These are phyloP conservation scores for Nautilus pompilius DNA, from an alignment of 1,140 invertebrate genomes.

Conservation along the genomic window DNA sequence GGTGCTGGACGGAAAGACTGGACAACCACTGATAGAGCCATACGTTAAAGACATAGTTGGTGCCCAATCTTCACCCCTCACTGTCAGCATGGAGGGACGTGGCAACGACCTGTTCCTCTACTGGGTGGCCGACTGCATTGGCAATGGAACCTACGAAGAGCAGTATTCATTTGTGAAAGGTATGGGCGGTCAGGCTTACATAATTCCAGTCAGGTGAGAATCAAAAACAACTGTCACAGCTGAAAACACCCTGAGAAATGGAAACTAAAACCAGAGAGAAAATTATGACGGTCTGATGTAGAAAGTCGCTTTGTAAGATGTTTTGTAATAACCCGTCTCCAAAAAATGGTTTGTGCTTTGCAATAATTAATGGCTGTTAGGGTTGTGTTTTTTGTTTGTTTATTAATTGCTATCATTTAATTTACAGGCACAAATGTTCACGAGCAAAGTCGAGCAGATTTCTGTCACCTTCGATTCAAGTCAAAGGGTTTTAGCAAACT, in stretches of 20 bases:
- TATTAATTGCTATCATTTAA: not conserved
- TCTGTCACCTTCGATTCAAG: conserved; percentile 73
- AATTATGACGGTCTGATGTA: too few species aligned
- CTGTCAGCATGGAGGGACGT: conserved; percentile 62
- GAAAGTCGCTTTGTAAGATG: too few species aligned
- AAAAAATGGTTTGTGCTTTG: too few species aligned
- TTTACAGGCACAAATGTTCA: conserved; percentile 62
- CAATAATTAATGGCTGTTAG: too few species aligned
- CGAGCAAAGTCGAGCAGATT: conserved; percentile 66
- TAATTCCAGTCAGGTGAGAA: too few species aligned
- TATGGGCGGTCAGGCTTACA: too few species aligned
- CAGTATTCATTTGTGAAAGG: conserved; percentile 55
- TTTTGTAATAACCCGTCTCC: too few species aligned
- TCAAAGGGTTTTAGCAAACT: conserved; percentile 65
- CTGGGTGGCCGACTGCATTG: conserved; percentile 69
- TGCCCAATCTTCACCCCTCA: conserved; percentile 67
- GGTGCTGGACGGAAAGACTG: conserved; percentile 68
- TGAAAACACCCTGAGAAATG: too few species aligned
- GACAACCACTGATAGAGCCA: conserved; percentile 62
- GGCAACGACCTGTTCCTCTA: conserved; percentile 75
- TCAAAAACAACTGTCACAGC: too few species aligned
- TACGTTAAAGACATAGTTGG: conserved; percentile 67
- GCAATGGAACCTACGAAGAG: conserved; percentile 54
- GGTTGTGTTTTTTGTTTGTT: not conserved
- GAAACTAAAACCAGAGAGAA: too few species aligned